phyloP scores from a whole-genome alignment of 2,113 vertebrate species.

The Smithornis capensis region DNA sequence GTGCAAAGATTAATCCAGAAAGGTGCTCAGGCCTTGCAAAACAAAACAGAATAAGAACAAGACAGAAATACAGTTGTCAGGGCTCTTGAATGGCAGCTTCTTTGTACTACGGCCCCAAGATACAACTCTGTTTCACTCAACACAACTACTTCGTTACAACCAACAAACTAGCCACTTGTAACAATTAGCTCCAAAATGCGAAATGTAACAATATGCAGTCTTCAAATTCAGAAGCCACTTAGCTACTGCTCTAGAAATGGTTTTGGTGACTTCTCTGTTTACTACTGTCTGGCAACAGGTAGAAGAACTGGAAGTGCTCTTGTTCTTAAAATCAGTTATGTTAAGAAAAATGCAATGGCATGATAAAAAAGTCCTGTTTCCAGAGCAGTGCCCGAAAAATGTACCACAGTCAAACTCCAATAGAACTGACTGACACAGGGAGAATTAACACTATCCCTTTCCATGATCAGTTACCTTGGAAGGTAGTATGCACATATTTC shows the following conservation, averaged over 20 bases:
- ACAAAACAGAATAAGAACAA: neutral
- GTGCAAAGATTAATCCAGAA: neutral
- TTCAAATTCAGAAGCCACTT: neutral
- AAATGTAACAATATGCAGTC: neutral
- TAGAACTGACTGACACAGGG: neutral
- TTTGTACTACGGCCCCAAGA: neutral
- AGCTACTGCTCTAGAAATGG: neutral
- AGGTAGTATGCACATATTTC: fast-evolving
- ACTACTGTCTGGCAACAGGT: neutral
- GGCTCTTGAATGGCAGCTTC: neutral
- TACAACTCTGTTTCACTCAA: neutral
- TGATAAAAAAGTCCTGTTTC: neutral
- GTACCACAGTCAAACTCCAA: neutral
- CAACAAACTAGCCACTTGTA: neutral
- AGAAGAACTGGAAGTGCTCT: neutral
- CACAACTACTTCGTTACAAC: neutral
- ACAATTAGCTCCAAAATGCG: neutral
- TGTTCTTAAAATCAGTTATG: neutral
- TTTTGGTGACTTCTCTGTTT: neutral
- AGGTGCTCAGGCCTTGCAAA: neutral
- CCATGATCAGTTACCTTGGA: neutral
- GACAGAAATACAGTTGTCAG: neutral
- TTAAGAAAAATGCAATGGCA: neutral
- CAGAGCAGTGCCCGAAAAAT: neutral
- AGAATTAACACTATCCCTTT: neutral